Conservation (phyloP, 2,888 invertebrate genomes). For the Nomada fucata region DNA sequence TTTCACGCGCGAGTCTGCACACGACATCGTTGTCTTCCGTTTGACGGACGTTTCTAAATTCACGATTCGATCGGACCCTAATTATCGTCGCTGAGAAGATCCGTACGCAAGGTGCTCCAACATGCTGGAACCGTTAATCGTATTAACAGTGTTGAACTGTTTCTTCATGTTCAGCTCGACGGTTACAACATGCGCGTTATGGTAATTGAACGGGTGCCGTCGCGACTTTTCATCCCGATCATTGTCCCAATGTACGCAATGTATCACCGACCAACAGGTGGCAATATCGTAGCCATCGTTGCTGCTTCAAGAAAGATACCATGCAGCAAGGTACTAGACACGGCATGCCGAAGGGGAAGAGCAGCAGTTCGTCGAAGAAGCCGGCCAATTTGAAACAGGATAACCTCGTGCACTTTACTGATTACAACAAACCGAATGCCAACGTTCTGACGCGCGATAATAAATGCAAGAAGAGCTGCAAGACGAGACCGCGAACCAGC, state of each 20-base stretch:
- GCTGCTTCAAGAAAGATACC: conserved; percentile 48
- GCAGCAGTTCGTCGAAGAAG: conserved; percentile 24
- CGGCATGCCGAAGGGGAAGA: conserved; percentile 47
- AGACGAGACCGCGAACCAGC: conserved; percentile 32
- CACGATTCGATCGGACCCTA: background rate
- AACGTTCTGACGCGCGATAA: conserved; percentile 8
- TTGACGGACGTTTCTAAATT: conserved; percentile 39
- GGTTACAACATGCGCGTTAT: conserved; percentile 75
- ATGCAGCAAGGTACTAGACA: conserved; percentile 21
- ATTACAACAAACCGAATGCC: conserved; percentile 27
- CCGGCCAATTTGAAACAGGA: conserved; percentile 8
- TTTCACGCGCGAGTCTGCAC: background rate
- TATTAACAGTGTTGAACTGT: conserved; percentile 75
- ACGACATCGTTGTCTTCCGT: background rate
- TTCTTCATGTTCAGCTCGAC: conserved; percentile 77
- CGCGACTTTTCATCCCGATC: background rate
- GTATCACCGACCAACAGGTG: conserved; percentile 61
- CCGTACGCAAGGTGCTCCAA: background rate
- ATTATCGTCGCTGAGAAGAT: background rate
- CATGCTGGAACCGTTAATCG: conserved; percentile 74
- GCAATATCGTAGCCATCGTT: conserved; percentile 69
- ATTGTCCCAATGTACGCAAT: background rate
- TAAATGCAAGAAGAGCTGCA: conserved; percentile 16
- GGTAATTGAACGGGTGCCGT: conserved; percentile 54
- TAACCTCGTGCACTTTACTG: background rate